These are phyloP conservation scores for Hypocryptadius cinnamomeus DNA, from an alignment of 2,113 vertebrate genomes.

Conservation along the genomic window DNA sequence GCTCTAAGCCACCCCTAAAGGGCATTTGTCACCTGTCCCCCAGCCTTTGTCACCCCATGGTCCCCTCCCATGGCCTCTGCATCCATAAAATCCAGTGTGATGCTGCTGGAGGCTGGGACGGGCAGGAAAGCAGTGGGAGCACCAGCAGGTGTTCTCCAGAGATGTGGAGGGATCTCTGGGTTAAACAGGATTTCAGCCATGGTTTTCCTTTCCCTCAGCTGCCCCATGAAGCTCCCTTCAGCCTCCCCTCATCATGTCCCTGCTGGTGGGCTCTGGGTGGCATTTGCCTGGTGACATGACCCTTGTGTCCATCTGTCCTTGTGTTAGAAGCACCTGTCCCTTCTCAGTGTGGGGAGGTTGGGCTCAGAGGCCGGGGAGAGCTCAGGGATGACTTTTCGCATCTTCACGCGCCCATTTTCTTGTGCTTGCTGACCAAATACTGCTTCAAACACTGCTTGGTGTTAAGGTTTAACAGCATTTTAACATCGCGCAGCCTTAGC, in stretches of 20 bases:
- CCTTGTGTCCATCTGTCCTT: background rate
- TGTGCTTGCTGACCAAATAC: background rate
- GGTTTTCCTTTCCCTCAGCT: background rate
- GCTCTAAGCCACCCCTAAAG: background rate
- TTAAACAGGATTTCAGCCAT: background rate
- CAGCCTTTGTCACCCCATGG: background rate
- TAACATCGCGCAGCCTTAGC: fast-evolving
- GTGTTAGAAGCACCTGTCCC: background rate
- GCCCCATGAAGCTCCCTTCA: background rate
- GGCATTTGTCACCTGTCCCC: background rate
- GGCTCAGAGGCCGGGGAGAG: background rate
- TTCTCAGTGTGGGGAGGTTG: background rate
- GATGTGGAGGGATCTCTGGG: background rate
- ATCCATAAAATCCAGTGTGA: fast-evolving
- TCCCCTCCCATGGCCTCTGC: background rate
- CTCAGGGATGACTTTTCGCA: background rate
- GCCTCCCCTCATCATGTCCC: background rate
- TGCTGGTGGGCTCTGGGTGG: background rate
- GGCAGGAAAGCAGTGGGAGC: background rate
- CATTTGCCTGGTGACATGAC: background rate
- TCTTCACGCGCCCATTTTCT: background rate
- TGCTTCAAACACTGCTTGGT: background rate
- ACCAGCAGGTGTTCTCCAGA: background rate
- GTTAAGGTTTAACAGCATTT: background rate
- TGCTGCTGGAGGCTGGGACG: background rate